phyloP scores from a whole-genome alignment of 2,888 invertebrate species.

The Acanthosepion pharaonis region DNA sequence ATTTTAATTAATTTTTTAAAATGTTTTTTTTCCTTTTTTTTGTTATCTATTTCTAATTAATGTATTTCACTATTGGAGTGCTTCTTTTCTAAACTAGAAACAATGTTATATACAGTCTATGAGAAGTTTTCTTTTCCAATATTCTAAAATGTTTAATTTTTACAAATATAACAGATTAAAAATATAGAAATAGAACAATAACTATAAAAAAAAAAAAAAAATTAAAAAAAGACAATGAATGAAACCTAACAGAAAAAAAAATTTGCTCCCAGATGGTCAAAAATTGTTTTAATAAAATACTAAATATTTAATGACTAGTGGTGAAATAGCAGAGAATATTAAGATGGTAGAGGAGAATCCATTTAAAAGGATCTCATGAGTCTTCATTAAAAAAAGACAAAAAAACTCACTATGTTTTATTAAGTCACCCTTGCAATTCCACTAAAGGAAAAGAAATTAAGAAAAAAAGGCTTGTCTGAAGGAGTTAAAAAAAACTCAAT shows the following conservation, averaged over 20 bases:
- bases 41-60: too few relatives aligned
- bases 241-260: not conserved
- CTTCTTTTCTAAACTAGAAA: too few relatives aligned
- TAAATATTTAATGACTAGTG: conserved; percentile 33
- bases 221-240: not conserved
- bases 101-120: too few relatives aligned
- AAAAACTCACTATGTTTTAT: not conserved
- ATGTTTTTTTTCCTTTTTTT: too few relatives aligned
- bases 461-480: not conserved
- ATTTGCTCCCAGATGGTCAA: not conserved
- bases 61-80: too few relatives aligned
- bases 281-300: not conserved
- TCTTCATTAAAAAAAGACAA: not conserved
- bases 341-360: not conserved
- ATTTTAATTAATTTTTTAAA: too few relatives aligned
- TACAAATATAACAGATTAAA: too few relatives aligned
- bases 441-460: not conserved
- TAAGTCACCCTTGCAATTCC: not conserved
- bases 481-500: not conserved
- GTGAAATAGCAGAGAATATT: not conserved
- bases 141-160: too few relatives aligned
- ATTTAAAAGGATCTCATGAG: conserved; percentile 18
- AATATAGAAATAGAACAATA: too few relatives aligned
- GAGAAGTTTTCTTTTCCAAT: too few relatives aligned
- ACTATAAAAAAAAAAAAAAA: too few relatives aligned